phyloP scores from a whole-genome alignment of 2,113 vertebrate genomes.

The Pterocles orientalis region DNA sequence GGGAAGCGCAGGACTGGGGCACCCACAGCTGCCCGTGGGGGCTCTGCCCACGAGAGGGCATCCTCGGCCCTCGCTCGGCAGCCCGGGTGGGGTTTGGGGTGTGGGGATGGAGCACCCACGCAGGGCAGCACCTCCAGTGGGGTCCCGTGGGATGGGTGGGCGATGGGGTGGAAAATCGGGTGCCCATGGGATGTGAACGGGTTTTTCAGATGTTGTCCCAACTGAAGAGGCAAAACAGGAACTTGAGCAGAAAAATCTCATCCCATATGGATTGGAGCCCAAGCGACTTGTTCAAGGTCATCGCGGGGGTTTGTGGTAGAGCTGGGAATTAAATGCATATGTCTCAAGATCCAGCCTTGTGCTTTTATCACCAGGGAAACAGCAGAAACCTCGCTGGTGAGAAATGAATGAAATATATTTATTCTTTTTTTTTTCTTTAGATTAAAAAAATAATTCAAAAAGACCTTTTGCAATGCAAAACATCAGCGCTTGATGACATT shows the following conservation, averaged over 20 bases:
- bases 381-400: background rate
- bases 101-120: background rate
- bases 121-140: background rate
- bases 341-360: background rate
- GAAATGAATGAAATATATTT: constrained; percentile 10
- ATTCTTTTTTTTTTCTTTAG: background rate
- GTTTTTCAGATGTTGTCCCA: accelerated
- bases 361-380: constrained; percentile 59
- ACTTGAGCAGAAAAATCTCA: background rate
- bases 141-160: background rate
- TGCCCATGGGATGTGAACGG: accelerated
- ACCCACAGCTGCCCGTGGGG: background rate
- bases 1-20: background rate
- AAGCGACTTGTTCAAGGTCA: constrained; percentile 16
- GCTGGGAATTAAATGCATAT: background rate
- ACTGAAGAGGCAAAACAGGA: background rate
- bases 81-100: background rate
- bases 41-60: constrained; percentile 56
- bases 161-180: accelerated
- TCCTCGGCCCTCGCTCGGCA: background rate
- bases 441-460: background rate
- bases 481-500: constrained; percentile 38
- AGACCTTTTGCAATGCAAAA: constrained; percentile 7
- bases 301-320: background rate
- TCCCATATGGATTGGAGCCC: background rate